Conservation (phyloP, 2,113 vertebrate genomes). For the Crocuta crocuta region DNA sequence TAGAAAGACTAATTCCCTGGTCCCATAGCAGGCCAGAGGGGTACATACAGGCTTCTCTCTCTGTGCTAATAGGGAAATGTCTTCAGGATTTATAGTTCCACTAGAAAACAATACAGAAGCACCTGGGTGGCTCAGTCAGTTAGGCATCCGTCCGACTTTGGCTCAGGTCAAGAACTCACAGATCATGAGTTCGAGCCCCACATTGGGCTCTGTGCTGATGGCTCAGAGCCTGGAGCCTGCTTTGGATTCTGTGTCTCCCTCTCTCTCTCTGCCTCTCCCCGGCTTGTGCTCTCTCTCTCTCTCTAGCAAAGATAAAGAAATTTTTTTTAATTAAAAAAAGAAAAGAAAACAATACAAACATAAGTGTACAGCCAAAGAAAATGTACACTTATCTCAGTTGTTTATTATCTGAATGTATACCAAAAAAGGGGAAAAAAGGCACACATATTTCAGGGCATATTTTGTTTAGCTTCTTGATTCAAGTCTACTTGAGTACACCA, state of each 20-base stretch:
- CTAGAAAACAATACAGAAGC: not conserved
- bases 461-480: conserved; percentile 5
- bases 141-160: too few species aligned
- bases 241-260: too few species aligned
- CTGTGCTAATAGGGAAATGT: not conserved
- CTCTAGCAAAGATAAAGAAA: too few species aligned
- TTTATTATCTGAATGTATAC: not conserved
- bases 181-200: too few species aligned
- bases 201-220: too few species aligned
- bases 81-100: not conserved
- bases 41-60: not conserved
- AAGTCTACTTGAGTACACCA: not conserved
- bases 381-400: not conserved
- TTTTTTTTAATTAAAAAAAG: too few species aligned
- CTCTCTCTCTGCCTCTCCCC: too few species aligned
- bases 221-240: too few species aligned
- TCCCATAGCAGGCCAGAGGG: not conserved
- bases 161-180: too few species aligned
- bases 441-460: not conserved
- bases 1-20: not conserved
- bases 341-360: not conserved
- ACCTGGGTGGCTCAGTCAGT: too few species aligned
- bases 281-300: too few species aligned
- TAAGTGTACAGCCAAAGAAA: not conserved
- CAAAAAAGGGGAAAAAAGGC: not conserved